Evolutionary conservation across 2,113 vertebrate species (phyloP).

Genomic region (Nesoenas mayeri): DNA sequence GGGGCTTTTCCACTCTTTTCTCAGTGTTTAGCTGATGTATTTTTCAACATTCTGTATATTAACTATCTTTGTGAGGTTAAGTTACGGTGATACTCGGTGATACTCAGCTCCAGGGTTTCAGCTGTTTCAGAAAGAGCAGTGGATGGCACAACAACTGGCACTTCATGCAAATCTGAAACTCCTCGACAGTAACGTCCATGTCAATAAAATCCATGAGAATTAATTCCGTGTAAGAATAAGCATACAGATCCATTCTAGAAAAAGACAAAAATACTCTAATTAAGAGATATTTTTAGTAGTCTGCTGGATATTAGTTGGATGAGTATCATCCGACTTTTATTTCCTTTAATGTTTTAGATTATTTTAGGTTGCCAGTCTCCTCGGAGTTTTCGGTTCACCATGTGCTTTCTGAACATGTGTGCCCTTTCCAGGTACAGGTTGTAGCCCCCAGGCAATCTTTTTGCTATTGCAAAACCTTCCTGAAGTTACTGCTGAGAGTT

Average conservation of each 20-base stretch:
- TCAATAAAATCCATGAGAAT: neutral
- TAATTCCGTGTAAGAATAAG: neutral
- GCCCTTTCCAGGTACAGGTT: conserved; percentile 30
- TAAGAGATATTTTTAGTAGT: neutral
- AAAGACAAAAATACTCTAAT: neutral
- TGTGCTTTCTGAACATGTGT: conserved; percentile 21
- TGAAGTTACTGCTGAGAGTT: conserved; percentile 8
- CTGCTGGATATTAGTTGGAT: neutral
- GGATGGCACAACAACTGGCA: neutral
- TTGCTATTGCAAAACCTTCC: neutral
- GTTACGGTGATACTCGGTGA: neutral
- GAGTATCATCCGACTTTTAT: neutral
- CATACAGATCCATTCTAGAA: neutral
- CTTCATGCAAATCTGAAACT: neutral
- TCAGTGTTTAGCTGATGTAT: neutral
- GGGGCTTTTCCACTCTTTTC: neutral
- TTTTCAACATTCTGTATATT: neutral
- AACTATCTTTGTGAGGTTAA: neutral
- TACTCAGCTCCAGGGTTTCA: neutral
- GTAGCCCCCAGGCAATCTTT: conserved; percentile 17
- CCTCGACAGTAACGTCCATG: neutral
- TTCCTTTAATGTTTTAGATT: neutral
- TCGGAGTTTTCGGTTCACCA: neutral
- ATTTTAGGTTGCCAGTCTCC: neutral
- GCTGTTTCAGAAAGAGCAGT: neutral